Conservation (phyloP, 1,140 invertebrate species). For the Drosophila nebulosa region DNA sequence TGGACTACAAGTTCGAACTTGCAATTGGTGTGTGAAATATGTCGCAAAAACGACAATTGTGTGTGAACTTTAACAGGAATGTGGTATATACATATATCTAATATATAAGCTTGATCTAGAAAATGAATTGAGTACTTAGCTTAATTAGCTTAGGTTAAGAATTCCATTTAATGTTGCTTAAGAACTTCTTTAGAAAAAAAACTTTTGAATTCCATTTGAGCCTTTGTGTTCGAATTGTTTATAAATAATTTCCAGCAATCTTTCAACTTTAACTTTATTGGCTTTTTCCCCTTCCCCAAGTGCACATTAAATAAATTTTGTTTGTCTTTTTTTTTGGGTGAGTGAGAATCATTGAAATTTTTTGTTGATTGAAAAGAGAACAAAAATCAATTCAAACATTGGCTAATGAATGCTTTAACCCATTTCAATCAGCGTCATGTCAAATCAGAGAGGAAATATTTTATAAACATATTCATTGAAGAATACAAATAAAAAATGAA, state of each 20-base stretch:
- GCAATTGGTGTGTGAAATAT: background rate
- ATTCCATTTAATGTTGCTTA: no score
- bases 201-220: background rate
- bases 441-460: constrained; percentile 73
- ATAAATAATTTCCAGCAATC: background rate
- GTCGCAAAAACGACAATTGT: background rate
- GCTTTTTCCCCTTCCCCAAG: background rate
- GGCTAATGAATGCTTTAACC: constrained; percentile 60
- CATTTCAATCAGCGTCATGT: constrained; percentile 66
- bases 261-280: constrained; percentile 18
- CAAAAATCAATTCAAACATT: constrained; percentile 44
- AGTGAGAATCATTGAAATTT: constrained; percentile 23
- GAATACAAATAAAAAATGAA: constrained; percentile 1
- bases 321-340: no score
- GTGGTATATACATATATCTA: no score
- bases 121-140: no score
- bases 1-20: background rate
- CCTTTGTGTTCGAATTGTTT: background rate
- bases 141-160: no score
- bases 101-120: no score
- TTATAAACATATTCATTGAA: constrained; percentile 70
- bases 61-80: background rate
- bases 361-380: constrained; percentile 51
- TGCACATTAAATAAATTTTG: background rate
- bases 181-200: no score